Conservation (phyloP, 2,113 vertebrate genomes). For the Cephalopholis sonnerati region DNA sequence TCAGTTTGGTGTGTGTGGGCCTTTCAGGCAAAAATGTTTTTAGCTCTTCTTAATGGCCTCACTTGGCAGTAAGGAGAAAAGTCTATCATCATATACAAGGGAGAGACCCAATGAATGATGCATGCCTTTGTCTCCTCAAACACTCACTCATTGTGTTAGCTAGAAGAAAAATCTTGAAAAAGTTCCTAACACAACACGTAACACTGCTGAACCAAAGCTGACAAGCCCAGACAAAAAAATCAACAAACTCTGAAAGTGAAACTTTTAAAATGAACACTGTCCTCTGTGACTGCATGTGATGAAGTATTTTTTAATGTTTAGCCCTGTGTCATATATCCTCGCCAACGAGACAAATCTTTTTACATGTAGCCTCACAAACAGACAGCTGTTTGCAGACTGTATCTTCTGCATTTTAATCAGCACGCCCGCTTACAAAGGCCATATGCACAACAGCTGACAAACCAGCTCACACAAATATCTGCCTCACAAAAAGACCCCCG, state of each 20-base stretch:
- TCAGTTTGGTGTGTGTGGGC: too few relatives aligned
- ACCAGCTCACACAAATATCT: constrained; percentile 35
- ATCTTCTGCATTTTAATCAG: constrained; percentile 34
- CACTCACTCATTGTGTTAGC: not conserved
- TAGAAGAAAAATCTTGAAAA: constrained; percentile 10
- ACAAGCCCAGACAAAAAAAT: constrained; percentile 33
- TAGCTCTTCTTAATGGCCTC: not conserved
- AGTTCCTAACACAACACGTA: not conserved
- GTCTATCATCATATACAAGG: not conserved
- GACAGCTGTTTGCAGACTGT: not conserved
- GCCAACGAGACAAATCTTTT: not conserved
- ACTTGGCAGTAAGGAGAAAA: not conserved
- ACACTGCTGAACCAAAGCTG: not conserved
- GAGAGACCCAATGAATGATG: not conserved
- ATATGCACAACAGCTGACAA: constrained; percentile 11
- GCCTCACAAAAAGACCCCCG: constrained; percentile 45
- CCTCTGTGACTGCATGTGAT: not conserved
- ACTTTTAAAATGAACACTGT: not conserved
- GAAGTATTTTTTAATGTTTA: not conserved
- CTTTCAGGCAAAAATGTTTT: not conserved
- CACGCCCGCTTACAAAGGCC: not conserved
- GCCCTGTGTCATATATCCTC: not conserved
- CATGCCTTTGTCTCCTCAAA: not conserved
- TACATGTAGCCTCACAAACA: not conserved
- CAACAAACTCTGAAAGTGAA: not conserved